Percentiles rank a stretch among this genome's conserved stretches.
Evolutionary conservation across 2,113 vertebrate species (phyloP).

Genomic region (Ornithorhynchus anatinus): DNA sequence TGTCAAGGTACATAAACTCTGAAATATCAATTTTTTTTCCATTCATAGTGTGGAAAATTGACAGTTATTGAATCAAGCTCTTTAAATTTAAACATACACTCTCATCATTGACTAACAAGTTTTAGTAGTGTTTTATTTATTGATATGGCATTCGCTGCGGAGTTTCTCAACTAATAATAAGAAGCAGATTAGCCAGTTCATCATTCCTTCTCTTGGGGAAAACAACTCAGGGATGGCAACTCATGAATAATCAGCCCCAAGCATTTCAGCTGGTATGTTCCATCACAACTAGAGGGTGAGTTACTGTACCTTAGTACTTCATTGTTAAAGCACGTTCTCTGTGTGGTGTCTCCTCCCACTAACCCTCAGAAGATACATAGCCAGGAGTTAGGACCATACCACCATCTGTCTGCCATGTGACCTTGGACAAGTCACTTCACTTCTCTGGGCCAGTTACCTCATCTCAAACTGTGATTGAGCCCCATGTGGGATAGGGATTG

Average conservation of each 20-base stretch:
- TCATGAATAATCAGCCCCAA: constrained; percentile 13
- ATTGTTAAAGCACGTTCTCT: too few species aligned
- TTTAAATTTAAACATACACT: constrained; percentile 33
- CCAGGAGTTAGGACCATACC: too few species aligned
- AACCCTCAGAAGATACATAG: too few species aligned
- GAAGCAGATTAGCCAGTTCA: constrained; percentile 26
- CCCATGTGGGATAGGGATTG: too few species aligned
- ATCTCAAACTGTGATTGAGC: too few species aligned
- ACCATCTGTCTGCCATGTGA: too few species aligned
- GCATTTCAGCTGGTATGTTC: too few species aligned
- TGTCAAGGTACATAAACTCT: neutral
- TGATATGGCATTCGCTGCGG: constrained; percentile 55
- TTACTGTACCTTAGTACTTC: too few species aligned
- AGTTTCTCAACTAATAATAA: constrained; percentile 45
- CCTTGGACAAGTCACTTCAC: too few species aligned
- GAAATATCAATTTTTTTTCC: constrained; percentile 5
- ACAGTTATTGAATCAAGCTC: constrained; percentile 2
- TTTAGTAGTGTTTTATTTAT: constrained; percentile 47
- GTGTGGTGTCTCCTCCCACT: too few species aligned
- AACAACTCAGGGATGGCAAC: constrained; percentile 7
- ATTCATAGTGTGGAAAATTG: constrained; percentile 1
- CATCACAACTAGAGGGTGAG: too few species aligned
- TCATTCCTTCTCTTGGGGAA: constrained; percentile 33
- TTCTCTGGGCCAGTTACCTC: too few species aligned
- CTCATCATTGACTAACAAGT: neutral